Conservation (phyloP, 2,797 vertebrate species). For the Strix occidentalis region DNA sequence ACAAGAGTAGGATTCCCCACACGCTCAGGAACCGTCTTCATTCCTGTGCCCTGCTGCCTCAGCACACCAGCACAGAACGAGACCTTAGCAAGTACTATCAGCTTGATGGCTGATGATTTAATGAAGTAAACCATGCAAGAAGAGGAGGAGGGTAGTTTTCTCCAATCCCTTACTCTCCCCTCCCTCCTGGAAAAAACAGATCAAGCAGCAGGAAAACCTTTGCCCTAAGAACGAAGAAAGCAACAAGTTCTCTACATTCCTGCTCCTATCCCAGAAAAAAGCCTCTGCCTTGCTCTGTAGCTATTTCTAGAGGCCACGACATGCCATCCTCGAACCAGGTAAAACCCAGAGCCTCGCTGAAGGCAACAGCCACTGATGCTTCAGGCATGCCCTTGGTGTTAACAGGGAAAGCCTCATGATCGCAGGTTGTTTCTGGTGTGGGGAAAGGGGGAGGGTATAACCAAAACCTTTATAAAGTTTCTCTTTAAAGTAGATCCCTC, state of each 20-base stretch:
- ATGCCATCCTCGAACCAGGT: neutral
- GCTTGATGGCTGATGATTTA: neutral
- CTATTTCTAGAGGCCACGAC: neutral
- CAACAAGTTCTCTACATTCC: neutral
- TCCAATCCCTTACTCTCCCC: slow-evolving; percentile 23
- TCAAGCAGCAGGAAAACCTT: slow-evolving; percentile 35
- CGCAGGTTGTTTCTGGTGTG: neutral
- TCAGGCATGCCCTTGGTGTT: no score
- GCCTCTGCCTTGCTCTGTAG: neutral
- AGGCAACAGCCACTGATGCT: neutral
- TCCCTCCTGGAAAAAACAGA: slow-evolving; percentile 21
- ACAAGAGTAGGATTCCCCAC: neutral
- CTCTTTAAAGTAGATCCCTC: neutral
- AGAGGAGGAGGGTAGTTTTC: slow-evolving; percentile 12
- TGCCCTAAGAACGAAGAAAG: slow-evolving; percentile 8
- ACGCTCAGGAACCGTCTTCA: neutral
- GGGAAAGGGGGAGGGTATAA: neutral
- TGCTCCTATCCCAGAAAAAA: neutral
- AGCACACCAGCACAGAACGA: rapidly evolving
- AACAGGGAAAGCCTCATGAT: neutral
- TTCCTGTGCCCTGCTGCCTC: neutral
- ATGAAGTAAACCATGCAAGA: neutral
- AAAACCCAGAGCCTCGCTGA: neutral
- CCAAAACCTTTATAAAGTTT: neutral
- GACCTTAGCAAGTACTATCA: neutral